Base-by-base conservation (phyloP, 53 echinoderm and acorn worm genomes). In the Paracentrotus lividus region DNA sequence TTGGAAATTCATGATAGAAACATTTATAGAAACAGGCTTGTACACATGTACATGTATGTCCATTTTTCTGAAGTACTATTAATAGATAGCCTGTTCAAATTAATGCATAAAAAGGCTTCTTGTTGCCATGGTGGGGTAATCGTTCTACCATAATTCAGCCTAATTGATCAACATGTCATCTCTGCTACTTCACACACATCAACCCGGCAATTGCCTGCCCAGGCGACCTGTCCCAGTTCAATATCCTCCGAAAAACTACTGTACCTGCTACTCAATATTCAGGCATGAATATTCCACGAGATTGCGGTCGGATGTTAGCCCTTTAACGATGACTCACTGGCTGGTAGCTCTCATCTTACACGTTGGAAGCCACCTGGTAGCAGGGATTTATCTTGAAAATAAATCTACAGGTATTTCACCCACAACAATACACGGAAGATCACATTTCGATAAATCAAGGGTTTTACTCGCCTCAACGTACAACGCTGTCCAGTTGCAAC, bases 321-420 rank as follows among this genome's bases (percentile, higher is more conserved):
- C 81, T 81, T 81, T 81, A 81, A 81, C 49, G 27, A 27, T 81
- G 81, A 81, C 81, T 81, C 81, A 81, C 81, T n/a, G 81, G 81
- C 42, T 44, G 10, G 20, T 7, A 14, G 45, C 2, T 44, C 44
- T 81, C 81, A 14, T 81, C 44, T 81, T 81, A 44, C 81, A 4
- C 72, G 21, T 10, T 4, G 45, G 12, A 47, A 81, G 45, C 81
- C 47, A 81, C 26, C 78, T 78, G 78, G 47, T 44, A 44, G 78
- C n/a, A 21, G 26, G 9, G 81, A 26, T 44, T 47, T 81, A 44
- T 34, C 81, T 81, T 81, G 81, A 47, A 81, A 45, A 45, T 44
- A 81, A 81, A 81, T 81, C 81, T 47, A 81, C 81, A 81, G 81
- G 81, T 81, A 81, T 81, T 81, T 81, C 81, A 47, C 47, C 81